Percentiles rank a stretch among this genome's conserved stretches.
Evolutionary conservation across 2,113 vertebrate species (phyloP).

Genomic region (Monarcha castaneiventris): DNA sequence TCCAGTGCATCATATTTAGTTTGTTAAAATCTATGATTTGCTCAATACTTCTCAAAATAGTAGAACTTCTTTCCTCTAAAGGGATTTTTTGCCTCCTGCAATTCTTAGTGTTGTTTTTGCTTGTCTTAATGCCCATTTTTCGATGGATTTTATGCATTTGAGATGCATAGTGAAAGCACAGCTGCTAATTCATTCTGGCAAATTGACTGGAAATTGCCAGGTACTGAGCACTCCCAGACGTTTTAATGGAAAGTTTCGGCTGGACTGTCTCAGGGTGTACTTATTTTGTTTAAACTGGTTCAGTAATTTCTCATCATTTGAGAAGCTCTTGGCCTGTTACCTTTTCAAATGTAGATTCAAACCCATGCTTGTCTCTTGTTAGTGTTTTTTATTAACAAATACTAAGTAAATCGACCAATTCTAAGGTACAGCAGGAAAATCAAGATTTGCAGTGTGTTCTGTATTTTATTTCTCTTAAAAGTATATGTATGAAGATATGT

Average conservation of each 20-base stretch:
- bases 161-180: not conserved
- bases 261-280: not conserved
- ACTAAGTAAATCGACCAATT: not conserved
- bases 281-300: conserved; percentile 12
- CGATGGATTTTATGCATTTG: not conserved
- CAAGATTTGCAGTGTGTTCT: not conserved
- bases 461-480: not conserved
- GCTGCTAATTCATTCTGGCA: conserved; percentile 21
- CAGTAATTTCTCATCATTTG: not conserved
- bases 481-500: not conserved
- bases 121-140: not conserved
- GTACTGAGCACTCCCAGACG: not conserved
- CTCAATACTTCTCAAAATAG: not conserved
- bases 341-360: not conserved
- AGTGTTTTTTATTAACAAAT: not conserved
- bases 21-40: not conserved
- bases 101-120: not conserved
- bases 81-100: not conserved
- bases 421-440: not conserved
- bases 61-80: not conserved
- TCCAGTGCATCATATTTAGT: not conserved
- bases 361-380: not conserved
- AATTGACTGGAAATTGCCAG: not conserved
- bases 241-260: conserved; percentile 9
- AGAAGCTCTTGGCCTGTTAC: not conserved